These are phyloP conservation scores for Manduca sexta DNA, from an alignment of 1,140 invertebrate species.

Conservation along the genomic window DNA sequence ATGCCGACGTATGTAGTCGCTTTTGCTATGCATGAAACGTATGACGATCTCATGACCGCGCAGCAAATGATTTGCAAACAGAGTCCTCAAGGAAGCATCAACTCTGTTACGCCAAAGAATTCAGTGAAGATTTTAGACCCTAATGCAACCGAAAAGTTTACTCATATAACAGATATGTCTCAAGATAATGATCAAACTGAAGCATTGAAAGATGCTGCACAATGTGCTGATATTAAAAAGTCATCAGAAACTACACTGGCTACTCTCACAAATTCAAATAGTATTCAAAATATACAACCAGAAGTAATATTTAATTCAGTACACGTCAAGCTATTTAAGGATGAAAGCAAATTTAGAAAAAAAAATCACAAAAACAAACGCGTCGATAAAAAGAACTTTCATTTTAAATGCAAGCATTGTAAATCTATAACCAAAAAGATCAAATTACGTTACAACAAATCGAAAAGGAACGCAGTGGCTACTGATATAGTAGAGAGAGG, in stretches of 20 bases:
- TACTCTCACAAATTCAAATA: background rate
- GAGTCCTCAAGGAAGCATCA: background rate
- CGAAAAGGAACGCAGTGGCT: background rate
- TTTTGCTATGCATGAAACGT: slow-evolving; percentile 19
- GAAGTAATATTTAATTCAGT: slow-evolving; percentile 17
- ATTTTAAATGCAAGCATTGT: slow-evolving; percentile 25
- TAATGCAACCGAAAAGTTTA: background rate
- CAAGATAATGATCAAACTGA: background rate
- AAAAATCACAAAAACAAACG: slow-evolving; percentile 7
- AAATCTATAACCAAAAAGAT: background rate
- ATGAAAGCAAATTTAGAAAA: background rate
- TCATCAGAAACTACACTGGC: background rate
- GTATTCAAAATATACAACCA: background rate
- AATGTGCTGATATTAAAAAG: slow-evolving; percentile 9
- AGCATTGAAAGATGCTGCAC: slow-evolving; percentile 3
- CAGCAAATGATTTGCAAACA: slow-evolving; percentile 13
- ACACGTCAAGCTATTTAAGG: background rate
- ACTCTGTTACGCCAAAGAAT: background rate
- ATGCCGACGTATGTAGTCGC: slow-evolving; percentile 16
- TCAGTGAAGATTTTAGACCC: background rate
- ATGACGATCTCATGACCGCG: slow-evolving; percentile 12
- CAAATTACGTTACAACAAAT: no score
- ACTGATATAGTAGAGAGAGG: background rate
- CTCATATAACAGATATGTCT: background rate
- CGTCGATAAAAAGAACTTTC: slow-evolving; percentile 6